Evolutionary conservation across 2,113 vertebrate genomes (phyloP).

Genomic region (Hippolais icterina): DNA sequence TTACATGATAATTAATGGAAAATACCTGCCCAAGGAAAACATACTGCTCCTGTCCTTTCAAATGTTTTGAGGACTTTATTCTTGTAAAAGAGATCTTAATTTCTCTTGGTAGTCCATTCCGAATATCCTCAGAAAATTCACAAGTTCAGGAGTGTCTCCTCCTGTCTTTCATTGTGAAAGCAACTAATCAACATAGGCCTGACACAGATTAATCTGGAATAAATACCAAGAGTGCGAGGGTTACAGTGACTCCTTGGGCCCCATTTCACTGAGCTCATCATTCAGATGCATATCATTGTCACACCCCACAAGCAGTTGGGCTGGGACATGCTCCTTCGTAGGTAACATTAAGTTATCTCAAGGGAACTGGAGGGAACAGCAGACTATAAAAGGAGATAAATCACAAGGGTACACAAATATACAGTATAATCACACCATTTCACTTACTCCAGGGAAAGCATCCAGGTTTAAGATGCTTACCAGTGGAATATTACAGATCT

Average conservation of each 20-base stretch:
- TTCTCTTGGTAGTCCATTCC: neutral
- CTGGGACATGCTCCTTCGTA: neutral
- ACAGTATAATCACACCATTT: conserved; percentile 1
- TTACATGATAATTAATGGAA: conserved; percentile 3
- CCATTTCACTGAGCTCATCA: neutral
- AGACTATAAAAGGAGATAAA: conserved; percentile 20
- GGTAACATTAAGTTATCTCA: conserved; percentile 16
- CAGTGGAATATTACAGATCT: conserved; percentile 12
- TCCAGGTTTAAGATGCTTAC: conserved; percentile 13
- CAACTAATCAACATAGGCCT: neutral
- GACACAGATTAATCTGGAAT: neutral
- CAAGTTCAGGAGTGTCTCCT: neutral
- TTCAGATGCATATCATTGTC: neutral
- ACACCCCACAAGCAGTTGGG: neutral
- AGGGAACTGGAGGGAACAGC: conserved; percentile 1
- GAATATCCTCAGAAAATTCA: neutral
- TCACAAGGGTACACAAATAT: conserved; percentile 32
- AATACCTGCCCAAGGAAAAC: neutral
- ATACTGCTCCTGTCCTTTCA: neutral
- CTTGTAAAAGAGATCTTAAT: neutral
- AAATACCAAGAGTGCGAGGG: neutral
- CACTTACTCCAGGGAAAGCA: neutral
- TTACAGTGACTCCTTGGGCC: neutral
- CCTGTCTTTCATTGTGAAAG: neutral
- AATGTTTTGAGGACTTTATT: neutral